phyloP scores from a whole-genome alignment of 2,888 invertebrate species.

The Mellilla xanthometata region DNA sequence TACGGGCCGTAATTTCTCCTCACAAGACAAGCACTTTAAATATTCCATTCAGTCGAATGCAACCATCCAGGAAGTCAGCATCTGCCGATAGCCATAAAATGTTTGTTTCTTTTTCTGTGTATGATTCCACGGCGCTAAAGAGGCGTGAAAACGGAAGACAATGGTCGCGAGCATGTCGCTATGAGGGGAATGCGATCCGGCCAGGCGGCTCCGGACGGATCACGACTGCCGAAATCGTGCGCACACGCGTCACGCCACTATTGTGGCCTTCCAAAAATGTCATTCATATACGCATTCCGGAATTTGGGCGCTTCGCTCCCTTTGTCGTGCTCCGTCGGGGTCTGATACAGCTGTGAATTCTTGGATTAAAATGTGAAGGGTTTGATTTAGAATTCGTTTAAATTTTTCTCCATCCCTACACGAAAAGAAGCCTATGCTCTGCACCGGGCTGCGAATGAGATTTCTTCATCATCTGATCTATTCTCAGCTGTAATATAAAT shows the following conservation, averaged over 20 bases:
- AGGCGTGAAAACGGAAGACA: constrained; percentile 62
- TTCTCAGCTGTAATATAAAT: no score
- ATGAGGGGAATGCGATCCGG: constrained; percentile 57
- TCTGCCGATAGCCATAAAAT: constrained; percentile 4
- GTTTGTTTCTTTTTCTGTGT: constrained; percentile 4
- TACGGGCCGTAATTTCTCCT: not conserved
- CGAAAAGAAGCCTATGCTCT: no score
- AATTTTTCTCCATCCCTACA: no score
- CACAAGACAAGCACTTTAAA: not conserved
- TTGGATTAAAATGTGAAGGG: no score
- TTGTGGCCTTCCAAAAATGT: constrained; percentile 25
- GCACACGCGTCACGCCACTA: constrained; percentile 50
- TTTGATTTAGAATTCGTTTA: no score
- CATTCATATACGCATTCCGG: constrained; percentile 30
- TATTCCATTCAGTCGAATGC: not conserved
- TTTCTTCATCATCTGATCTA: no score
- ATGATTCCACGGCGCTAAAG: constrained; percentile 24
- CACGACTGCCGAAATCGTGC: constrained; percentile 65
- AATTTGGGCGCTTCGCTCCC: constrained; percentile 5
- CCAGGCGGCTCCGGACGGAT: constrained; percentile 24
- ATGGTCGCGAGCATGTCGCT: constrained; percentile 70
- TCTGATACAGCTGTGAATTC: no score
- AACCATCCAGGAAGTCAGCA: constrained; percentile 8
- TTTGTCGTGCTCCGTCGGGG: no score
- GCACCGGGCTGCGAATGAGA: no score